phyloP scores from a whole-genome alignment of 2,113 vertebrate genomes.

The Saccopteryx bilineata region DNA sequence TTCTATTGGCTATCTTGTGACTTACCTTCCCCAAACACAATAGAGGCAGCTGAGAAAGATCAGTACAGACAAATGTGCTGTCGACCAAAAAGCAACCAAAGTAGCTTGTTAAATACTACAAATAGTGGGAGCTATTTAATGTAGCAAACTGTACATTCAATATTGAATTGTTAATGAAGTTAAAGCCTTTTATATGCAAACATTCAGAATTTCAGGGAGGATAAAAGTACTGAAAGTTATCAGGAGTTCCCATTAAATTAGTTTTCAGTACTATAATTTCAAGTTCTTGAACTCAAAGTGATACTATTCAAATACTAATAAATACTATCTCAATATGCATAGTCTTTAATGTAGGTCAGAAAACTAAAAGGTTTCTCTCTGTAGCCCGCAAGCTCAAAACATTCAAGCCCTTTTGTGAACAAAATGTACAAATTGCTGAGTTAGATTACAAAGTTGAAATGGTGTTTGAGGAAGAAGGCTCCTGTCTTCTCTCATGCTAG shows the following conservation, averaged over 20 bases:
- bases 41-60: conserved; percentile 69
- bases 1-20: conserved; percentile 42
- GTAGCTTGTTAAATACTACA: conserved; percentile 66
- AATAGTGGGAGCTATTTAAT: conserved; percentile 69
- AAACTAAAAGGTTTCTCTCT: conserved; percentile 43
- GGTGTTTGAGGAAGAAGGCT: conserved; percentile 46
- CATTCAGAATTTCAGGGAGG: conserved; percentile 67
- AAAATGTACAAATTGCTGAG: conserved; percentile 62
- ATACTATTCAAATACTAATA: conserved; percentile 31
- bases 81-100: conserved; percentile 59
- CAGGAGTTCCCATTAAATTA: conserved; percentile 44
- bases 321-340: conserved; percentile 48
- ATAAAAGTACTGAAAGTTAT: conserved; percentile 66
- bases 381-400: conserved; percentile 68
- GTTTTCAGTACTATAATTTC: conserved; percentile 59
- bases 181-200: conserved; percentile 54
- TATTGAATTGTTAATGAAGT: conserved; percentile 71
- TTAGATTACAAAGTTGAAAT: conserved; percentile 35
- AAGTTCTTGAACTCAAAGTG: conserved; percentile 61
- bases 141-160: conserved; percentile 64
- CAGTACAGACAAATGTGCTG: conserved; percentile 48
- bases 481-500: conserved; percentile 45
- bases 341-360: conserved; percentile 53
- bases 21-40: conserved; percentile 59
- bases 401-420: conserved; percentile 60